phyloP scores from a whole-genome alignment of 1,140 invertebrate species.

The Scaptodrosophila lebanonensis region DNA sequence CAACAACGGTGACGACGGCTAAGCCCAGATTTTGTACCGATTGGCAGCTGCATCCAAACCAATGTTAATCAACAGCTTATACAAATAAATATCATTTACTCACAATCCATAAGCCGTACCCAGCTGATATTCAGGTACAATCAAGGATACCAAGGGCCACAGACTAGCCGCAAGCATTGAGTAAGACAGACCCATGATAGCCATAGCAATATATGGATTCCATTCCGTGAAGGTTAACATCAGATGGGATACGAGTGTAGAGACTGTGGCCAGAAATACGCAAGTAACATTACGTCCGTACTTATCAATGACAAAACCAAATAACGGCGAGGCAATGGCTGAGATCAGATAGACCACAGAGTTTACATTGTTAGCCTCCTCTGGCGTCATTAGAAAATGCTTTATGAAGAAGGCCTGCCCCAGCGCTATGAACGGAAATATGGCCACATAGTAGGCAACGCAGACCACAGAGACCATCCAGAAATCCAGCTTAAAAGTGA shows the following conservation, averaged over 20 bases:
- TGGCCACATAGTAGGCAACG: slow-evolving; percentile 96
- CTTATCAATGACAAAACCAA: slow-evolving; percentile 94
- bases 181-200: slow-evolving; percentile 93
- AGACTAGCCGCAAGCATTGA: slow-evolving; percentile 94
- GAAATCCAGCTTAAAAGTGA: slow-evolving; percentile 89
- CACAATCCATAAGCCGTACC: slow-evolving; percentile 97
- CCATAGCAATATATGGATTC: slow-evolving; percentile 92
- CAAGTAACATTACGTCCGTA: slow-evolving; percentile 93
- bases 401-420: slow-evolving; percentile 95
- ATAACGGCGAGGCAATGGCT: slow-evolving; percentile 91
- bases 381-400: slow-evolving; percentile 86
- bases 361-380: slow-evolving; percentile 88
- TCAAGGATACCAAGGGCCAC: slow-evolving; percentile 95
- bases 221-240: slow-evolving; percentile 91
- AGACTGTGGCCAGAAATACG: slow-evolving; percentile 88
- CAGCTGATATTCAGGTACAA: slow-evolving; percentile 94
- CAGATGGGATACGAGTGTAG: slow-evolving; percentile 88
- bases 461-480: slow-evolving; percentile 95
- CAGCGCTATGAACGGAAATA: slow-evolving; percentile 96
- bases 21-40: slow-evolving; percentile 96
- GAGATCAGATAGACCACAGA: slow-evolving; percentile 95
- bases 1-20: slow-evolving; percentile 89
- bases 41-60: slow-evolving; percentile 82
- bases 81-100: slow-evolving; percentile 8
- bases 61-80: not conserved